These are phyloP conservation scores for Mythimna pallens DNA, from an alignment of 2,888 invertebrate genomes.

Conservation along the genomic window DNA sequence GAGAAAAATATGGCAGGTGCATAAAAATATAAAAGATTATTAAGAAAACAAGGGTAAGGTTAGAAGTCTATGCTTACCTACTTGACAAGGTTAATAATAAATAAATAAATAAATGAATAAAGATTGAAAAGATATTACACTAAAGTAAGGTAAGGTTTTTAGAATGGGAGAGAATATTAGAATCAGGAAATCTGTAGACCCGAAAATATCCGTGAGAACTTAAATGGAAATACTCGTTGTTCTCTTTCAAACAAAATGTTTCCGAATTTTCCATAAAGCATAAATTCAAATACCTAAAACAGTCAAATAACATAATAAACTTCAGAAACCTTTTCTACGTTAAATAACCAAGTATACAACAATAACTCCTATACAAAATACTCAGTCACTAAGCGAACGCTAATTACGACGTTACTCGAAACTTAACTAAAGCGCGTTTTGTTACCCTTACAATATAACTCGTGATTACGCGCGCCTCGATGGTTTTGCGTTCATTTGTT, in stretches of 20 bases:
- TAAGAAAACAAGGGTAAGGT: no score
- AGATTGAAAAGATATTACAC: neutral
- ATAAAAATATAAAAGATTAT: no score
- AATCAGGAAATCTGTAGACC: neutral
- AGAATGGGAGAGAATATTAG: neutral
- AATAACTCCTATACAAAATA: constrained; percentile 54
- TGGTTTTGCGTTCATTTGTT: constrained; percentile 64
- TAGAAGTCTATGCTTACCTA: neutral
- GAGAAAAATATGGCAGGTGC: no score
- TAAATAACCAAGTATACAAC: constrained; percentile 19
- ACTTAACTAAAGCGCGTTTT: constrained; percentile 60
- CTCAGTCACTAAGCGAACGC: constrained; percentile 56
- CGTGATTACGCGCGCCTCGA: constrained; percentile 63
- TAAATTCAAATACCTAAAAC: neutral
- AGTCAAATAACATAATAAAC: constrained; percentile 7
- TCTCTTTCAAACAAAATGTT: neutral
- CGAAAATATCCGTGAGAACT: neutral
- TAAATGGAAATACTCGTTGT: neutral
- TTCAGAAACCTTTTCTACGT: neutral
- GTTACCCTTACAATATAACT: constrained; percentile 64
- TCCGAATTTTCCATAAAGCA: neutral
- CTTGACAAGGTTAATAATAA: no score
- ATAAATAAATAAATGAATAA: no score
- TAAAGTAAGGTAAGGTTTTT: neutral
- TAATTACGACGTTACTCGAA: constrained; percentile 64